These are phyloP conservation scores for Monoplex corrugatus DNA, from an alignment of 2,888 invertebrate genomes.

Conservation along the genomic window DNA sequence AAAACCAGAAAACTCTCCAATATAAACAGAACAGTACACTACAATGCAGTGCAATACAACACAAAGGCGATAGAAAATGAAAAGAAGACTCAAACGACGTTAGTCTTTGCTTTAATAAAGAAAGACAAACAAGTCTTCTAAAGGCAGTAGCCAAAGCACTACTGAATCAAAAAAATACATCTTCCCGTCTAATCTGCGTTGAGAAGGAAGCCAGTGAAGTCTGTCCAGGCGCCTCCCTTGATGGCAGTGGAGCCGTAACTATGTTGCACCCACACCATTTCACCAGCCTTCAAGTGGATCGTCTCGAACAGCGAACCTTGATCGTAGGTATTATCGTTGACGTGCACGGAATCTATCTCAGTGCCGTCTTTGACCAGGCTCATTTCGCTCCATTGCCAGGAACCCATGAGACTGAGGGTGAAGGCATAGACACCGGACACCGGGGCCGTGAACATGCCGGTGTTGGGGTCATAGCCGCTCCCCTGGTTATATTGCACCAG, in stretches of 20 bases:
- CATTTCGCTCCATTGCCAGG: neutral
- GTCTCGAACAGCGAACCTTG: neutral
- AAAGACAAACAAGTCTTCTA: too few relatives aligned
- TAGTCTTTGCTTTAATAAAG: too few relatives aligned
- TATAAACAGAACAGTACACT: too few relatives aligned
- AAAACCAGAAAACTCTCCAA: too few relatives aligned
- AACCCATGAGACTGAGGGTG: constrained; percentile 29
- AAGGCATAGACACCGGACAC: constrained; percentile 39
- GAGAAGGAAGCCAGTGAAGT: constrained; percentile 40
- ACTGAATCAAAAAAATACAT: too few relatives aligned
- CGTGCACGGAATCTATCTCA: neutral
- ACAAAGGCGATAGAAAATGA: too few relatives aligned
- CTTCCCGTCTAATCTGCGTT: neutral
- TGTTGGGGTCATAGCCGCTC: neutral
- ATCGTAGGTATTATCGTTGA: neutral
- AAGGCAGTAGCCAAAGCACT: too few relatives aligned
- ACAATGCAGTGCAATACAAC: too few relatives aligned
- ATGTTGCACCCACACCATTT: constrained; percentile 33
- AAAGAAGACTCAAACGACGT: too few relatives aligned
- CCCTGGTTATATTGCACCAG: constrained; percentile 24
- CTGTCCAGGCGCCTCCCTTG: constrained; percentile 28
- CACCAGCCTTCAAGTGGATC: neutral
- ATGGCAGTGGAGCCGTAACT: neutral
- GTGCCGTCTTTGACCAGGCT: neutral
- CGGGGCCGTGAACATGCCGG: constrained; percentile 40